phyloP scores from a whole-genome alignment of 2,113 vertebrate species.

The Brachypteracias leptosomus region DNA sequence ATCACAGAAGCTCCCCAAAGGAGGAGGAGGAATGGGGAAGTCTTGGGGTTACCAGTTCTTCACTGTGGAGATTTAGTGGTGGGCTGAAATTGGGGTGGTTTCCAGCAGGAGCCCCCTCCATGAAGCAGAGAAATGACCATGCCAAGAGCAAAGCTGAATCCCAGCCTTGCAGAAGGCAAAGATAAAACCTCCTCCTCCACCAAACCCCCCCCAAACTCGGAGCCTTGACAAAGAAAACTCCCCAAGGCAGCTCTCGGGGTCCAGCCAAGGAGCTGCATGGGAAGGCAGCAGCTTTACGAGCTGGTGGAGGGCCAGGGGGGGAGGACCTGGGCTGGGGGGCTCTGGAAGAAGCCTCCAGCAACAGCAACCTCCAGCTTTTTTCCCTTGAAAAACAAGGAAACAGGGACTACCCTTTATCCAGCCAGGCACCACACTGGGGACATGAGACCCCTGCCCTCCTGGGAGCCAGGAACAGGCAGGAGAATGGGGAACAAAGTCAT shows the following conservation, averaged over 20 bases:
- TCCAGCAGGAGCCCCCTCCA: neutral
- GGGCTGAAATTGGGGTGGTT: neutral
- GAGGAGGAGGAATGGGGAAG: fast-evolving
- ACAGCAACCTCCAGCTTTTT: neutral
- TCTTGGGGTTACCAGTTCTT: neutral
- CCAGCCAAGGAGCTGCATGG: neutral
- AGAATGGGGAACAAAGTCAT: neutral
- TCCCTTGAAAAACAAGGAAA: neutral
- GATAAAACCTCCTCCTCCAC: neutral
- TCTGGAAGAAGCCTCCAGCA: neutral
- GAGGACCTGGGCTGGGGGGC: neutral
- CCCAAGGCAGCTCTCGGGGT: neutral
- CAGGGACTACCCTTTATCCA: too few relatives aligned
- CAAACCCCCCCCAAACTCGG: neutral
- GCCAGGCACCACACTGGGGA: neutral
- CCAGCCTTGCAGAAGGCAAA: neutral
- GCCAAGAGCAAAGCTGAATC: neutral
- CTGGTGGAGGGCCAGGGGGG: neutral
- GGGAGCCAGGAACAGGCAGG: neutral
- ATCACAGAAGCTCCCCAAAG: neutral
- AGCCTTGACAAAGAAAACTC: neutral
- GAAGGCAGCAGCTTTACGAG: neutral
- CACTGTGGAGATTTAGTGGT: neutral
- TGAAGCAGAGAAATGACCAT: neutral
- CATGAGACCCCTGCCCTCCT: neutral